Evolutionary conservation across 1,140 invertebrate species (phyloP).

Genomic region (Meloidogyne floridensis): DNA sequence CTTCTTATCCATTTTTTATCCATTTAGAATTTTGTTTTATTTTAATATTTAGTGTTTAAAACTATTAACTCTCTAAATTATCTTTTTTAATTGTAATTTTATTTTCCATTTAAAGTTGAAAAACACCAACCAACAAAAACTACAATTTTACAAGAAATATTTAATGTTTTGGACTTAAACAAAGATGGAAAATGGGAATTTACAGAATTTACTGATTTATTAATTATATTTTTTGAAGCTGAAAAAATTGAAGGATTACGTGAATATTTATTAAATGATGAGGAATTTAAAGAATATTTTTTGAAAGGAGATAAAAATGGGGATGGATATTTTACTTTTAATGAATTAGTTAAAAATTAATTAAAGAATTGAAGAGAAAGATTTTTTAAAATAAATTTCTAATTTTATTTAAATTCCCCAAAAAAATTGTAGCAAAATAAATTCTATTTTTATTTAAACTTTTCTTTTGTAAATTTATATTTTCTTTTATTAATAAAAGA

Average conservation of each 20-base stretch:
- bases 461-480: no score
- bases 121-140: background rate
- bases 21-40: no score
- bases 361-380: background rate
- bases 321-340: background rate
- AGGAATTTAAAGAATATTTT: background rate
- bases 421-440: no score
- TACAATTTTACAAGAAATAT: background rate
- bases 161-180: background rate
- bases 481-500: no score
- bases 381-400: no score
- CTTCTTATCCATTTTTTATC: no score
- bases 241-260: background rate
- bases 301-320: background rate
- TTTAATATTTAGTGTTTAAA: no score
- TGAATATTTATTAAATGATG: background rate
- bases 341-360: background rate
- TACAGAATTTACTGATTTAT: background rate
- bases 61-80: background rate
- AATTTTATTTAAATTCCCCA: no score
- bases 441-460: no score
- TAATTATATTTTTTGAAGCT: background rate
- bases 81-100: background rate
- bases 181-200: background rate
- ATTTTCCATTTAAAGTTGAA: background rate